phyloP scores from a whole-genome alignment of 2,797 vertebrate species.

The Coendou prehensilis region DNA sequence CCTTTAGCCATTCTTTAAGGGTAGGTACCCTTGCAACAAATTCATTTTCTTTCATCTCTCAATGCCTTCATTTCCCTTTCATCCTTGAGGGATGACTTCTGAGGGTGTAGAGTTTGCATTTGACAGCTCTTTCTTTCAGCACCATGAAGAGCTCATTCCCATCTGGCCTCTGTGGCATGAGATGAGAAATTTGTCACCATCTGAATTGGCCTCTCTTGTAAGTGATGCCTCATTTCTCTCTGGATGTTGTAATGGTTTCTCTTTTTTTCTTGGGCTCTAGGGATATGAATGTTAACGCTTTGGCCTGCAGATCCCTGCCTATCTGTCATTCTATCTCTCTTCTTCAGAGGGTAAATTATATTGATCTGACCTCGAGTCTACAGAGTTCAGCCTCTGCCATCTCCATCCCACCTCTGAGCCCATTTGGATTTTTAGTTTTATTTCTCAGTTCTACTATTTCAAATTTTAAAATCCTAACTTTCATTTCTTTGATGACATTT shows the following conservation, averaged over 20 bases:
- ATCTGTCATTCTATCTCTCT: background rate
- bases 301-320: background rate
- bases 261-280: background rate
- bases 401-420: background rate
- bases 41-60: background rate
- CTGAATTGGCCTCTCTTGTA: too few relatives aligned
- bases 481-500: background rate
- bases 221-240: background rate
- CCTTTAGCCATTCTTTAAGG: background rate
- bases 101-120: background rate
- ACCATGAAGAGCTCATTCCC: background rate
- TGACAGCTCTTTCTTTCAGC: background rate
- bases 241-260: background rate
- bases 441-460: background rate
- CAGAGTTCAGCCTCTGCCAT: background rate
- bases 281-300: background rate
- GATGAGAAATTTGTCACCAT: background rate
- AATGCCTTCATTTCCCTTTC: background rate
- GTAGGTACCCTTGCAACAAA: too few relatives aligned
- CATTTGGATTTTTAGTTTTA: background rate
- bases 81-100: background rate
- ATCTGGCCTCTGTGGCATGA: accelerated
- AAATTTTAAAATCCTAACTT: background rate
- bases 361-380: background rate
- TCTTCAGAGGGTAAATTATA: background rate